A percentile compares a stretch with the other conserved stretches of the same genome.
phyloP scores from a whole-genome alignment of 2,888 invertebrate genomes.

The Heliconius ethilla region DNA sequence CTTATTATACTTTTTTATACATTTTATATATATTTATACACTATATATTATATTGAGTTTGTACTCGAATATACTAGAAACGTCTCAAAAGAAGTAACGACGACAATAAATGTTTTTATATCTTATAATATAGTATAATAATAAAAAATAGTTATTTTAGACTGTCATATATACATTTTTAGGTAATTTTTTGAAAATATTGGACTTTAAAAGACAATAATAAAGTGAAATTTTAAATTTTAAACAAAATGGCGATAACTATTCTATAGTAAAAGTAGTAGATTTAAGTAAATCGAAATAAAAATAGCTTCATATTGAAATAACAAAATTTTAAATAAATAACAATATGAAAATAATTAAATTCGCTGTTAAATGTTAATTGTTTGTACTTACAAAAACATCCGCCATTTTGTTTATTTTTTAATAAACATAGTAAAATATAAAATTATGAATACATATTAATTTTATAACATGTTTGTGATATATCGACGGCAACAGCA shows the following conservation, averaged over 20 bases:
- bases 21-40: conserved; percentile 19
- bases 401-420: conserved; percentile 13
- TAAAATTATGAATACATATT: conserved; percentile 16
- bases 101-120: conserved; percentile 48
- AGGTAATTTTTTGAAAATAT: conserved; percentile 11
- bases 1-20: conserved; percentile 18
- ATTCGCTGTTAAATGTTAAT: neutral
- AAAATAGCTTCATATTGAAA: neutral
- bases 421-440: neutral
- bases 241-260: neutral
- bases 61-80: conserved; percentile 7
- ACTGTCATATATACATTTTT: conserved; percentile 32
- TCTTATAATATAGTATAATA: conserved; percentile 3
- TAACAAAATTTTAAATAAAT: neutral
- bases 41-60: conserved; percentile 24
- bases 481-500: conserved; percentile 34
- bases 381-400: neutral
- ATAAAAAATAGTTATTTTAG: conserved; percentile 33
- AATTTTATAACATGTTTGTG: neutral
- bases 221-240: neutral
- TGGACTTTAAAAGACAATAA: conserved; percentile 23
- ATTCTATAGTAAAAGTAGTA: neutral
- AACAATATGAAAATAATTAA: neutral
- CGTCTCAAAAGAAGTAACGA: conserved; percentile 27
- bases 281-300: neutral